Conservation (phyloP, 2,113 vertebrate species). For the Podarcis muralis region DNA sequence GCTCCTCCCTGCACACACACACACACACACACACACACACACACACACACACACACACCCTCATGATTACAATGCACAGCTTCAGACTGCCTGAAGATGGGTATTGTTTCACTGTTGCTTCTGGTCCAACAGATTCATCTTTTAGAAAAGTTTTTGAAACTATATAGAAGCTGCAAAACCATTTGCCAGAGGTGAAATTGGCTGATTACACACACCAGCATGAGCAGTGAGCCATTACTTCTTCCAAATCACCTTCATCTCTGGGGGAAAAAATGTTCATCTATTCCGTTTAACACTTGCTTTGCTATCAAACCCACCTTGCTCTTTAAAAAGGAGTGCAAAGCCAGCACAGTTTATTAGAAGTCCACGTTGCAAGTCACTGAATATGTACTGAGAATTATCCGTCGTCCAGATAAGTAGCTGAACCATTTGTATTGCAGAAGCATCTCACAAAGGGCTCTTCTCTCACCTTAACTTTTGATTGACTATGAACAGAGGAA, state of each 20-base stretch:
- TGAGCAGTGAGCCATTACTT: neutral
- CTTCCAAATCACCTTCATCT: neutral
- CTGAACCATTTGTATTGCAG: neutral
- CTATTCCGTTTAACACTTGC: neutral
- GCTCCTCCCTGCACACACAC: too few relatives aligned
- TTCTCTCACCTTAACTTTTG: neutral
- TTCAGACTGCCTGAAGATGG: too few relatives aligned
- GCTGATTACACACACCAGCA: neutral
- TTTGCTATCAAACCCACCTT: neutral
- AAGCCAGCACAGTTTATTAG: neutral
- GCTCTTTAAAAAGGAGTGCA: neutral
- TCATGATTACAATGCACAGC: too few relatives aligned
- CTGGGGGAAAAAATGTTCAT: neutral
- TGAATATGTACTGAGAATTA: neutral
- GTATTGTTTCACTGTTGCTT: too few relatives aligned
- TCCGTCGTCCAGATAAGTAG: neutral
- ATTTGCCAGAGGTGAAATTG: neutral
- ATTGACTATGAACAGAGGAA: neutral
- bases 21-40: too few relatives aligned
- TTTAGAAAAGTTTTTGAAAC: neutral
- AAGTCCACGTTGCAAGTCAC: neutral
- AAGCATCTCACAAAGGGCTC: conserved; percentile 18
- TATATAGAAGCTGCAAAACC: neutral
- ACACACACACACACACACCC: too few relatives aligned
- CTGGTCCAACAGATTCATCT: neutral